Evolutionary conservation across 92 coral and sea anemone species (phyloP).

Genomic region (Micromussa lordhowensis): DNA sequence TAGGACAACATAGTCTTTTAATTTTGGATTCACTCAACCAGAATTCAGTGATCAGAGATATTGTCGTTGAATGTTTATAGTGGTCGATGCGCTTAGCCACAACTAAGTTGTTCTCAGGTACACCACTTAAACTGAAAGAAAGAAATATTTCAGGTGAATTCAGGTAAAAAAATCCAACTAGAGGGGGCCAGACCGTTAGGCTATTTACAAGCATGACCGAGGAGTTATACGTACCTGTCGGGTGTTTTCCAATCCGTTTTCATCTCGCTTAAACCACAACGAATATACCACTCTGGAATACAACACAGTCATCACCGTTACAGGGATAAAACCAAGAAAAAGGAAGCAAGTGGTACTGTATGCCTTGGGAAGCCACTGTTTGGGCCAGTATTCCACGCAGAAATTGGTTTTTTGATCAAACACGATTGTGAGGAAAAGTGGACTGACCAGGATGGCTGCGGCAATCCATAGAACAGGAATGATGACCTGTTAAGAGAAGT

Average conservation of each 20-base stretch:
- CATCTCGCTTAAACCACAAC: constrained; percentile 54
- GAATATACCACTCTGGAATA: constrained; percentile 57
- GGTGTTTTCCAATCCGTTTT: constrained; percentile 6
- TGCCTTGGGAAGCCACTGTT: constrained; percentile 50
- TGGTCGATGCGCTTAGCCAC: too few relatives aligned
- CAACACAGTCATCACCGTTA: constrained; percentile 46
- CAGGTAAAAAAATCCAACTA: too few relatives aligned
- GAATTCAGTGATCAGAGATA: too few relatives aligned
- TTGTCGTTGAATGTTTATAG: too few relatives aligned
- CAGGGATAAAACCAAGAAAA: constrained; percentile 42
- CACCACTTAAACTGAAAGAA: too few relatives aligned
- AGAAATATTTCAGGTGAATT: too few relatives aligned
- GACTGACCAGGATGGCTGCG: constrained; percentile 18
- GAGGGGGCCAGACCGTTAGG: too few relatives aligned
- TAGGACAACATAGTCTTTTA: too few relatives aligned
- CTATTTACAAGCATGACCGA: too few relatives aligned
- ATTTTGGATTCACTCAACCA: too few relatives aligned
- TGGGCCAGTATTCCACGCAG: constrained; percentile 50
- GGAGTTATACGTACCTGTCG: constrained; percentile 33
- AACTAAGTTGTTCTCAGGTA: too few relatives aligned
- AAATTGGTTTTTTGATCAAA: constrained; percentile 1
- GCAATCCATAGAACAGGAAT: constrained; percentile 37
- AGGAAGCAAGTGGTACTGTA: constrained; percentile 57
- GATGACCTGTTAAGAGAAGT: not conserved
- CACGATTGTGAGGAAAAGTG: constrained; percentile 18